Evolutionary conservation across 2,797 vertebrate species (phyloP), one percentile per base, ranked within the genome.

Genomic region (Phrynocephalus guinanensis): DNA sequence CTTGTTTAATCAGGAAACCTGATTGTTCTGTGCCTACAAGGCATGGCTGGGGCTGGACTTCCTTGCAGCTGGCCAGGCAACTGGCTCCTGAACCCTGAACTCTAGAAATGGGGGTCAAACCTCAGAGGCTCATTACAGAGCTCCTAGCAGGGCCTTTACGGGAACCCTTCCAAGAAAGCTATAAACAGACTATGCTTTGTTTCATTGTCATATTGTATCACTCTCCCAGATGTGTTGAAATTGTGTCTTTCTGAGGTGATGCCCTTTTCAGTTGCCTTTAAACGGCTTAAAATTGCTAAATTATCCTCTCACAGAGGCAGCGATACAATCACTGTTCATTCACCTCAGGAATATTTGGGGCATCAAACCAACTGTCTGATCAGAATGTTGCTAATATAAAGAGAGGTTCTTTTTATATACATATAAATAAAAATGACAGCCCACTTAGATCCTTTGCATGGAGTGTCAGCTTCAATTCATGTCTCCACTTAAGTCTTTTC

Each of bases 391-490:
- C 86, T 78, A 92, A 90, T 79, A 71, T 89, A 89, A 94, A 91
- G 92, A 82, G 84, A 83, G 10, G 18, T 76, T 18, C 30, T 93
- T 93, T 92, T 80, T 90, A 71, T 93, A 92, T 66, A 68, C 33
- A 56, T 56, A 60, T 92, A 92, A 92, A 92, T 92, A 92, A 94
- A 93, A 92, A 92, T 81, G 88, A 93, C 89, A 92, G 85, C 87
- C 86, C 90, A 94, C 92, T 95, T 91, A 93, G 79, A 89, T 92
- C 90, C 88, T 92, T 93, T 85, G 71, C 89, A 83, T 89, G 88
- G 72, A 93, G 94, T 95, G 93, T 94, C 90, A 93, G 84, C 90
- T 95, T 90, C 91, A 90, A 85, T 93, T 94, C 89, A 93, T 87
- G 72, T 91, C 90, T 77, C 1, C 16, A 30, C 10, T 86, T 83